Percentiles rank a stretch among this genome's conserved stretches.
Evolutionary conservation across 2,797 vertebrate genomes (phyloP).

Genomic region (Rhinatrema bivittatum): DNA sequence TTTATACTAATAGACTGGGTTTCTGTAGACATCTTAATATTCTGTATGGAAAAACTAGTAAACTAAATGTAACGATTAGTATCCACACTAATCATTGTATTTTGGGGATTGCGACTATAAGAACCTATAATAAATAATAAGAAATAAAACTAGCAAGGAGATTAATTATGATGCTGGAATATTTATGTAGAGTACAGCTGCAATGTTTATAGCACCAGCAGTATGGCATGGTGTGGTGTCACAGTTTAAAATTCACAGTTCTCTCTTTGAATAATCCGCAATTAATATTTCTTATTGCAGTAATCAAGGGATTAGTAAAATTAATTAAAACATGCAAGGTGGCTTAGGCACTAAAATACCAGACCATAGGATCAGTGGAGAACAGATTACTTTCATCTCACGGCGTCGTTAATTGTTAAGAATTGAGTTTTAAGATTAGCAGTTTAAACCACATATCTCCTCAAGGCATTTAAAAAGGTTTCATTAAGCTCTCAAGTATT

Average conservation of each 20-base stretch:
- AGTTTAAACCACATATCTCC: conserved; percentile 26
- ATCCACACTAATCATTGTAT: too few relatives aligned
- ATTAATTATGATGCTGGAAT: conserved; percentile 19
- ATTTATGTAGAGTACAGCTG: conserved; percentile 14
- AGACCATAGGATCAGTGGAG: conserved; percentile 21
- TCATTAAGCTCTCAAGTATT: too few relatives aligned
- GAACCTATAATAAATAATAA: too few relatives aligned
- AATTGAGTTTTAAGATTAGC: conserved; percentile 30
- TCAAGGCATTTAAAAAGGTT: too few relatives aligned
- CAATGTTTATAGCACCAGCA: too few relatives aligned
- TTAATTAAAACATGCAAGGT: conserved; percentile 35
- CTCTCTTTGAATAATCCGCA: conserved; percentile 14
- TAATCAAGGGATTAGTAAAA: conserved; percentile 33
- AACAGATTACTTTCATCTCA: conserved; percentile 20
- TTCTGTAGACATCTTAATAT: conserved; percentile 20
- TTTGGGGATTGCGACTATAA: too few relatives aligned
- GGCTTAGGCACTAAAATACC: conserved; percentile 17
- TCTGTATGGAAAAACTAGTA: conserved; percentile 24
- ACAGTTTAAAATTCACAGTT: conserved; percentile 22
- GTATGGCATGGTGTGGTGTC: too few relatives aligned
- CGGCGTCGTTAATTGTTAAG: conserved; percentile 23
- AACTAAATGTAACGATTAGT: too few relatives aligned
- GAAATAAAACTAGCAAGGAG: background rate
- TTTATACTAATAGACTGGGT: conserved; percentile 36
- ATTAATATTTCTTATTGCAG: conserved; percentile 15